These are phyloP conservation scores for Vannuccia rotundouncinata DNA, from an alignment of 2,888 invertebrate genomes.

Conservation along the genomic window DNA sequence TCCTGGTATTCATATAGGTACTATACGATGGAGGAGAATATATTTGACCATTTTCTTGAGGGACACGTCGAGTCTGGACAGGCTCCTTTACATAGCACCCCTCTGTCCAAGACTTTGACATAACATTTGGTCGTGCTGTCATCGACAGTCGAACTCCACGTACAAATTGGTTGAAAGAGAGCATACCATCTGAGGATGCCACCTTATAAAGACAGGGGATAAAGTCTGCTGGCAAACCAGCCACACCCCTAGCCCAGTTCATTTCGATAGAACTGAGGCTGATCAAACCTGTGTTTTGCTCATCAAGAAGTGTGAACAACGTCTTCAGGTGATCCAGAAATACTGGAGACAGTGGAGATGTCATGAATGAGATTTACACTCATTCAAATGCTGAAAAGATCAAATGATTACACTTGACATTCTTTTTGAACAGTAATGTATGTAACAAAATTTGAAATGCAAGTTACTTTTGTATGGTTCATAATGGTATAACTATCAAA, in stretches of 20 bases:
- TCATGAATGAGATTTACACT: too few species aligned
- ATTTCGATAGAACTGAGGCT: neutral
- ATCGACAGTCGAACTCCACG: neutral
- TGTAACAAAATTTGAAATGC: too few species aligned
- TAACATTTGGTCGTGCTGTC: neutral
- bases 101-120: constrained; percentile 9
- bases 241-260: neutral
- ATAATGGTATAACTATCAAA: too few species aligned
- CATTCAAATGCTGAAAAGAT: too few species aligned
- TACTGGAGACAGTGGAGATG: neutral
- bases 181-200: neutral
- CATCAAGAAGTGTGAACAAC: neutral
- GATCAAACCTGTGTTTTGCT: neutral
- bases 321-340: constrained; percentile 6
- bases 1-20: neutral
- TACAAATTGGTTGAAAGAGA: neutral
- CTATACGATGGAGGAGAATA: neutral
- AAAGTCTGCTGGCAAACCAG: neutral
- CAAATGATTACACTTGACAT: too few species aligned
- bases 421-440: too few species aligned
- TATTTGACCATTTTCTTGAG: neutral
- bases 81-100: too few species aligned
- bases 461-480: too few species aligned
- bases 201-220: constrained; percentile 10
- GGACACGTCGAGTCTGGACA: neutral